Percentiles rank a stretch among this genome's conserved stretches.
These are phyloP conservation scores for Andrena minutula DNA, from an alignment of 2,888 invertebrate species.

Conservation along the genomic window DNA sequence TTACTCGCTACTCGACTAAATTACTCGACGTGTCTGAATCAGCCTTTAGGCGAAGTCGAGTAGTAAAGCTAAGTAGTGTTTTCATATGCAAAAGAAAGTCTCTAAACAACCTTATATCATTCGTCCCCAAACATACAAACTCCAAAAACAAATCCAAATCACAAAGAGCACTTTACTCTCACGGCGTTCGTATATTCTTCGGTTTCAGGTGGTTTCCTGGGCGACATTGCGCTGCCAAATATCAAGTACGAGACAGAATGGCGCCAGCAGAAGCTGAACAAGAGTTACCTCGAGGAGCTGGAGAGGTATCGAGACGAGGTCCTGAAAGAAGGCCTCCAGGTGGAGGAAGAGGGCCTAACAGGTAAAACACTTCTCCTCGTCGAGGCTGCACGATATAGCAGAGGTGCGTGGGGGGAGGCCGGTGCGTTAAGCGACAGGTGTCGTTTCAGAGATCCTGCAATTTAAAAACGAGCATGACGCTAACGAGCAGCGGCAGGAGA, in stretches of 20 bases:
- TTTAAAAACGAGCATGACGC: slow-evolving; percentile 77
- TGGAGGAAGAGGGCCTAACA: slow-evolving; percentile 93
- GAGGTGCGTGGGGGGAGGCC: not conserved
- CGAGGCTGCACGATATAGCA: not conserved
- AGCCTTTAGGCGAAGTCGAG: no score
- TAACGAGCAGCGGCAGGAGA: slow-evolving; percentile 61
- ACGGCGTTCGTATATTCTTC: slow-evolving; percentile 47
- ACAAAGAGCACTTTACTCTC: not conserved
- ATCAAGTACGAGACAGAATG: slow-evolving; percentile 86
- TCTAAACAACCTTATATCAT: no score
- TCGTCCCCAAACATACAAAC: no score
- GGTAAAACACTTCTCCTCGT: slow-evolving; percentile 84
- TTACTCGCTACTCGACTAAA: no score
- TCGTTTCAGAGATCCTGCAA: slow-evolving; percentile 79
- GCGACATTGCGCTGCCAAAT: slow-evolving; percentile 93
- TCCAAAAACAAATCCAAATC: no score
- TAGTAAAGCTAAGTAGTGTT: no score
- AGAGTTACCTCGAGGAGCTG: slow-evolving; percentile 91
- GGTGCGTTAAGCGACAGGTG: slow-evolving; percentile 18
- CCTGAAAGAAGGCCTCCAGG: slow-evolving; percentile 92
- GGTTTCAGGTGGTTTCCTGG: slow-evolving; percentile 91
- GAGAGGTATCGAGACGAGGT: slow-evolving; percentile 93
- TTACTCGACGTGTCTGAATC: no score
- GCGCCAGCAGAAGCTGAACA: slow-evolving; percentile 87
- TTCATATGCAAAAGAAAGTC: no score